Evolutionary conservation across 2,888 invertebrate genomes (phyloP), one percentile per base, ranked within the genome.

Genomic region (Bhutanitis thaidina): DNA sequence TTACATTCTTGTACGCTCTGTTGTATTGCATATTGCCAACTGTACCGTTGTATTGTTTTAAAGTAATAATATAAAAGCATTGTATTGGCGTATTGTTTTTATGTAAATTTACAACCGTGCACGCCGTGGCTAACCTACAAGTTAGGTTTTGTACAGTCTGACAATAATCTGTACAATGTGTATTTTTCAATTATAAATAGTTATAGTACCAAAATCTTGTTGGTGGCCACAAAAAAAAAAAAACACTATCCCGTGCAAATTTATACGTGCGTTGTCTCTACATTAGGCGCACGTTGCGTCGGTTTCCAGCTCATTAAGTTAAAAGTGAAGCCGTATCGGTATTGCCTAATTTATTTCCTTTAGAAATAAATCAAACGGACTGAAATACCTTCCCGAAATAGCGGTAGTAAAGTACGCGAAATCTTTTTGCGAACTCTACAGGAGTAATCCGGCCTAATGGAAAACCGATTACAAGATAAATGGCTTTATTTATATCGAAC

Each of bases 261-360:
- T 29, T 35, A 43, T 38, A 39, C 13, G 20, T 25, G 20, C 15
- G 15, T 38, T 46, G 7, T 20, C 39, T 12, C 30, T 39, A 39
- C 20, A 32, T n/a, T 7, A 20, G 39, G 13, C 27, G 39, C 14
- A n/a, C 32, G 20, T 46, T 39, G 8, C 46, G 12, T n/a, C 39
- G 46, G 25, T 32, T 46, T 46, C 29, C 38, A 36, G 15, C 46
- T 46, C 46, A 46, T 46, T 46, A 46, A 39, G 25, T 32, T 39
- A 30, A 38, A 39, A 46, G 32, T 30, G 38, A 27, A 39, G 46
- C 39, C 29, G 39, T 39, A 39, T 13, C 27, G 39, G 14, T n/a
- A 35, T 39, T 14, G 39, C 35, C 29, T 36, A 35, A 48, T 48
- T 48, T 41, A 34, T 48, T 48, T 12, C 14, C 16, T n/a, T 35